Percentiles rank a stretch among this genome's conserved stretches.
These are phyloP conservation scores for Chunga burmeisteri DNA, from an alignment of 2,113 vertebrate genomes.

Conservation along the genomic window DNA sequence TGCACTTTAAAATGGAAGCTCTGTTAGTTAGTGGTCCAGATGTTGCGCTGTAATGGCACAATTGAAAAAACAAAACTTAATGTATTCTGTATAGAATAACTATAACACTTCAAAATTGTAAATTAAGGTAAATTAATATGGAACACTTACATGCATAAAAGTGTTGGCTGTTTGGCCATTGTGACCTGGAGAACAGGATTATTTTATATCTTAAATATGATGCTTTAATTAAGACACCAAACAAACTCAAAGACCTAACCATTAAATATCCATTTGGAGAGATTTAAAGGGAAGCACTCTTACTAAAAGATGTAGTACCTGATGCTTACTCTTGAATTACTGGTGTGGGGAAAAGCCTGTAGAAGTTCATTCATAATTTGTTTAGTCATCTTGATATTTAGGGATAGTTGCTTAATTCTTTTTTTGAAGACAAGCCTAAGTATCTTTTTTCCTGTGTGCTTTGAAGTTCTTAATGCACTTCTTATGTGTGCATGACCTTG, in stretches of 20 bases:
- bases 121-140: not conserved
- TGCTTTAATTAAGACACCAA: not conserved
- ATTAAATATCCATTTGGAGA: not conserved
- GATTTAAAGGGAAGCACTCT: not conserved
- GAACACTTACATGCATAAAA: not conserved
- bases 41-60: not conserved
- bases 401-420: not conserved
- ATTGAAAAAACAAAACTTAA: not conserved
- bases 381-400: not conserved
- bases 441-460: not conserved
- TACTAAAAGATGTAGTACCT: not conserved
- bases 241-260: not conserved
- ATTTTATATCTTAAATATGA: not conserved
- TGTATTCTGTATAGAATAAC: not conserved
- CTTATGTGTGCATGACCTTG: not conserved
- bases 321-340: not conserved
- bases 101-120: not conserved
- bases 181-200: not conserved
- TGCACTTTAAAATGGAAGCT: constrained; percentile 29
- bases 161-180: not conserved
- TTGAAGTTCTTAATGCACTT: not conserved
- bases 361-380: not conserved
- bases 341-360: not conserved
- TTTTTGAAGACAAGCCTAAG: not conserved
- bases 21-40: not conserved